Conservation (phyloP, 2,888 invertebrate genomes). For the Biston stratarius region DNA sequence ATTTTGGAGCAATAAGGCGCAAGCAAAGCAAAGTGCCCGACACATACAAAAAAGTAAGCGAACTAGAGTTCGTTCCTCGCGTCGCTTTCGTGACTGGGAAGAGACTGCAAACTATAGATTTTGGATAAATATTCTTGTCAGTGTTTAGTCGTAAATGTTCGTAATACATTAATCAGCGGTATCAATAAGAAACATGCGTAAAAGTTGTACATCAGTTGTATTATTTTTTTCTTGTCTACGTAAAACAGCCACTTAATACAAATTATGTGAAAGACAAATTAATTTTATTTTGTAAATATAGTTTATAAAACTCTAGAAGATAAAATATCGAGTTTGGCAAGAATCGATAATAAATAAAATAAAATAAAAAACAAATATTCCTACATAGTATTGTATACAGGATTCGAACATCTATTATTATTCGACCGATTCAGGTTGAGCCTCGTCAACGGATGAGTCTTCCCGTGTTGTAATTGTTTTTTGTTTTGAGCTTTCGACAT, state of each 20-base stretch:
- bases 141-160: not conserved
- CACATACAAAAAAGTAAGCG: conserved; percentile 69
- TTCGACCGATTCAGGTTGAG: conserved; percentile 92
- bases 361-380: conserved; percentile 75
- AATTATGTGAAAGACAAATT: conserved; percentile 82
- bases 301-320: conserved; percentile 85
- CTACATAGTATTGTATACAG: conserved; percentile 97
- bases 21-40: conserved; percentile 63
- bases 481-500: conserved; percentile 91
- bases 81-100: conserved; percentile 86
- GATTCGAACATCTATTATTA: conserved; percentile 90
- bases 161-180: not conserved
- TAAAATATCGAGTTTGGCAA: conserved; percentile 86
- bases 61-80: conserved; percentile 77
- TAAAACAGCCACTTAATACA: conserved; percentile 82
- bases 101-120: conserved; percentile 85
- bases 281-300: conserved; percentile 84
- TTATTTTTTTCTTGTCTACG: conserved; percentile 82
- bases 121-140: conserved; percentile 62
- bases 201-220: conserved; percentile 84
- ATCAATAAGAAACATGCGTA: conserved; percentile 64
- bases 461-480: conserved; percentile 95
- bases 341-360: conserved; percentile 85
- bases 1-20: conserved; percentile 81
- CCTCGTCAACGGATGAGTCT: conserved; percentile 96